Percentiles rank a stretch among this genome's conserved stretches.
Evolutionary conservation across 2,888 invertebrate genomes (phyloP).

Genomic region (Colostygia pectinataria): DNA sequence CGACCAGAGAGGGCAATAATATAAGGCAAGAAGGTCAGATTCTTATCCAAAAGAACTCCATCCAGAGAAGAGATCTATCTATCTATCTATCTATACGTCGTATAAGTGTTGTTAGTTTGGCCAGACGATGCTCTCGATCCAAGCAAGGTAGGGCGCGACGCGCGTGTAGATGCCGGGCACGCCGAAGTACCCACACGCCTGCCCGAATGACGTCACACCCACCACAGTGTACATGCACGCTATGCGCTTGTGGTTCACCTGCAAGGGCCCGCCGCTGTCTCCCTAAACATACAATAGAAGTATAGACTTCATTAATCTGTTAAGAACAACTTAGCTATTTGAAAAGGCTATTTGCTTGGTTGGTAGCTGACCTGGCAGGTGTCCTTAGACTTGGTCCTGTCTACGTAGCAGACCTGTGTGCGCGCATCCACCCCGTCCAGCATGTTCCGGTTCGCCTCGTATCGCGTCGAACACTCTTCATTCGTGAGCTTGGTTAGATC

Average conservation of each 20-base stretch:
- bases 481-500: constrained; percentile 13
- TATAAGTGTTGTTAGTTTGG: constrained; percentile 1
- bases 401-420: constrained; percentile 31
- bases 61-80: no score
- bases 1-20: no score
- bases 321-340: no score
- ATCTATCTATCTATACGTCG: no score
- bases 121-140: constrained; percentile 20
- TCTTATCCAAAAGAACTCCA: no score
- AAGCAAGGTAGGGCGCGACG: constrained; percentile 70
- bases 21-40: no score
- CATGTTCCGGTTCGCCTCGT: constrained; percentile 19
- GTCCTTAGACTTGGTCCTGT: constrained; percentile 14
- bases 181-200: constrained; percentile 58
- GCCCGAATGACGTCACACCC: constrained; percentile 77
- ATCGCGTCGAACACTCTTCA: constrained; percentile 16
- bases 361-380: no score
- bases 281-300: constrained; percentile 21
- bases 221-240: constrained; percentile 76
- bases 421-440: constrained; percentile 18
- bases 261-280: constrained; percentile 49
- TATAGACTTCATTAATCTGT: no score
- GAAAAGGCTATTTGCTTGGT: no score
- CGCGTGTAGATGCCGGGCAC: constrained; percentile 83
- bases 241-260: constrained; percentile 33